phyloP scores from a whole-genome alignment of 2,888 invertebrate genomes.

The Tridacna crocea region DNA sequence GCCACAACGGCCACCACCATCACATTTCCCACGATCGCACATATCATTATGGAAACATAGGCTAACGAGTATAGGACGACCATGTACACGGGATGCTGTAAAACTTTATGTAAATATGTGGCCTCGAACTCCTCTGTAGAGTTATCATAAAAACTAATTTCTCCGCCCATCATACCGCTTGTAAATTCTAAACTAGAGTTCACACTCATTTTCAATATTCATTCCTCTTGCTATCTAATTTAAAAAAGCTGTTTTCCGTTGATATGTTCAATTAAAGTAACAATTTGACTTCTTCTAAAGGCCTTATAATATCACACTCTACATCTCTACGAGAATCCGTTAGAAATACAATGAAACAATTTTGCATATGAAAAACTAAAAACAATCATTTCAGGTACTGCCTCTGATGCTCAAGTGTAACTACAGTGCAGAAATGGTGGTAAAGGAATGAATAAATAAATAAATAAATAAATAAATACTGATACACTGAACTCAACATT shows the following conservation, averaged over 20 bases:
- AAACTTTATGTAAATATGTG: slow-evolving; percentile 1
- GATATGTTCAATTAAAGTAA: background rate
- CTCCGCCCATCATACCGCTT: background rate
- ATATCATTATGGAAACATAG: slow-evolving; percentile 80
- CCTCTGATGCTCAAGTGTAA: background rate
- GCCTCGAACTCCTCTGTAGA: background rate
- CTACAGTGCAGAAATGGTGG: background rate
- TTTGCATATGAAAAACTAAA: too few relatives aligned
- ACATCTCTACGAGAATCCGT: too few relatives aligned
- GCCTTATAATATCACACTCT: background rate
- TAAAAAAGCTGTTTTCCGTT: background rate
- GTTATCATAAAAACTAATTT: background rate
- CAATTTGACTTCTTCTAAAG: background rate
- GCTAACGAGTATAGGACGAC: slow-evolving; percentile 79
- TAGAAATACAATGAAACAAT: too few relatives aligned
- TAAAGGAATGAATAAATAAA: background rate
- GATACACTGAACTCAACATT: too few relatives aligned
- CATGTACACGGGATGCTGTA: slow-evolving; percentile 75
- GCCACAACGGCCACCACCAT: slow-evolving; percentile 82
- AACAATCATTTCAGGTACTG: too few relatives aligned
- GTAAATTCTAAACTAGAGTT: background rate
- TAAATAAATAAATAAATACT: too few relatives aligned
- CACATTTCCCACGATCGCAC: slow-evolving; percentile 82
- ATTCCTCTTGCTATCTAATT: background rate
- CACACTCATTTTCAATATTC: background rate